Evolutionary conservation across 2,888 invertebrate genomes (phyloP), one percentile per base, ranked within the genome.

Genomic region (Marronus borbonicus): DNA sequence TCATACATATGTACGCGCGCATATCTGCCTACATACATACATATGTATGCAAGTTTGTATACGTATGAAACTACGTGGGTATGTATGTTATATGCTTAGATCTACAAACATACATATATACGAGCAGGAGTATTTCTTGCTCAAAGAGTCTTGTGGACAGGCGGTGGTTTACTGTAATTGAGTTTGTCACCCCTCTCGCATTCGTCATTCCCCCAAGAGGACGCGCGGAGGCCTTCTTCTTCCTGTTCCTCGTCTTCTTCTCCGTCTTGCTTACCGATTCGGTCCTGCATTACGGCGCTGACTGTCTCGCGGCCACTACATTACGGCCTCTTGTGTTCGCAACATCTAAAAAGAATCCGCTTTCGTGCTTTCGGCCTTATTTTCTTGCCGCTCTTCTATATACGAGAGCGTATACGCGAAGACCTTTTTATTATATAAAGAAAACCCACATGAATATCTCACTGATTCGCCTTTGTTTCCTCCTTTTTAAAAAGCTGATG

Each of bases 101-200:
- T 72, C 36, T 69, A 60, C 60, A 69, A 60, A 69, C 69, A 49
- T 66, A 70, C 77, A 77, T 58, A 77, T 58, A 68, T 70, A 77
- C 76, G 70, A 58, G 8, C 31, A 75, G 69, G 36, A 39, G 76
- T 79, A 74, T 79, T 76, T 79, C 79, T 79, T 76, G 66, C 72
- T 79, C 76, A 79, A 79, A 78, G 76, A 65, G 72, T 72, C 80
- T 76, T 70, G 78, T 81, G 81, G 82, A 80, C 82, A 81, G 80
- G 78, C 81, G 80, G 82, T 81, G 81, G 80, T 81, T 82, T 82
- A 82, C 81, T 78, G 82, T 82, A 82, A 82, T 82, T 81, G 82
- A 82, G 81, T 82, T 82, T 81, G 80, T 80, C 79, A 64, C 80
- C 80, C 80, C 66, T 66, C 81, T 81, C 81, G 80, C 80, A 81